Evolutionary conservation across 2,888 invertebrate genomes (phyloP).

Genomic region (Salpingus planirostris): DNA sequence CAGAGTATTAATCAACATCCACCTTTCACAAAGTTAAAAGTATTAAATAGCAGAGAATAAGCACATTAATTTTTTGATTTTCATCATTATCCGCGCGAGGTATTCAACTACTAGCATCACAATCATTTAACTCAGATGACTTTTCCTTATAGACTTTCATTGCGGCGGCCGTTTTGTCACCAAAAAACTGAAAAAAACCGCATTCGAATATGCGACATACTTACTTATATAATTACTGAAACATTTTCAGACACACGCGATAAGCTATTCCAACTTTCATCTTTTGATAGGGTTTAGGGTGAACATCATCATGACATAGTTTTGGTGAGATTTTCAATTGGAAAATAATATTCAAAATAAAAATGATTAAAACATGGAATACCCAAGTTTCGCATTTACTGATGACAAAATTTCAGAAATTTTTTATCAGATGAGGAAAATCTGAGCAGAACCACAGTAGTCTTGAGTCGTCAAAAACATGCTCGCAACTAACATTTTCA

Average conservation of each 20-base stretch:
- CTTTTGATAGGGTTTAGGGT: conserved; percentile 3
- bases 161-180: no score
- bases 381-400: no score
- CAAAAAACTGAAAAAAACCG: no score
- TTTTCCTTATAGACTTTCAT: no score
- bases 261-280: conserved; percentile 1
- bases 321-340: conserved; percentile 3
- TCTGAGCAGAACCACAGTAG: conserved; percentile 11
- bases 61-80: no score
- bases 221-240: neutral
- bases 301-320: conserved; percentile 3
- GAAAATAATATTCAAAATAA: no score
- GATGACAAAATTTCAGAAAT: conserved; percentile 5
- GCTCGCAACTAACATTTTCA: conserved; percentile 8
- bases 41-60: no score
- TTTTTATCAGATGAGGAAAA: conserved; percentile 12
- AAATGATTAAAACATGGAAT: no score
- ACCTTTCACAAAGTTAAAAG: conserved; percentile 1
- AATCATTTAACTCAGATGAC: no score
- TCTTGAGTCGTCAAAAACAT: conserved; percentile 8
- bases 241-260: conserved; percentile 1
- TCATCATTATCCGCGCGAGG: neutral
- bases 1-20: neutral
- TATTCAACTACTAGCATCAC: neutral
- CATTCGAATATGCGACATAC: neutral